Evolutionary conservation across 2,113 vertebrate species (phyloP), one percentile per base, ranked within the genome.

Genomic region (Oncorhynchus masou): DNA sequence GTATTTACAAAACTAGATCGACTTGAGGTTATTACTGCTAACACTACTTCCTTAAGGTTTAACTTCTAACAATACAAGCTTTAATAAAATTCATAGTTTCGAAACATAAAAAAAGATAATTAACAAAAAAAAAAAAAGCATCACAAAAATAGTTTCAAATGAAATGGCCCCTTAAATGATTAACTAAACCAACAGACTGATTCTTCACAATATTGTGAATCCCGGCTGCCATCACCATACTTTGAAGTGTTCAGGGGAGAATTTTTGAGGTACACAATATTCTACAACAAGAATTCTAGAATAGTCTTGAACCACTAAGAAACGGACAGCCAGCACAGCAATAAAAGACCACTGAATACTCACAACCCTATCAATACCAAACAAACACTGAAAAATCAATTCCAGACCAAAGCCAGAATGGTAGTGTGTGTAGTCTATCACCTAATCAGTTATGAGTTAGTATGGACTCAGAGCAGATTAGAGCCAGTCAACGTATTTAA

Each of bases 11-110:
- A 91, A 90, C 88, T 86, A 90, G 78, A 85, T 86, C 87, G 84
- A 90, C 89, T 90, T 91, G 85, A 88, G 84, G 88, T 91, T 91
- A 90, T 88, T 67, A 79, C 12, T 86, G 92, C 87, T 85, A 89
- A 78, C 29, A 39, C 90, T 93, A 93, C 89, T 90, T 91, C 80
- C 82, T 89, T 85, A 85, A 87, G 88, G 85, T 79, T 83, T 87
- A 86, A 91, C 90, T 87, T 69, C 83, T 91, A 92, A 89, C 88
- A 90, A 91, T 88, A 91, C 92, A 89, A 84, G 84, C 90, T 89
- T 84, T 86, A 72, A 88, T 90, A 89, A 88, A 86, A 83, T 88
- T 88, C 82, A 88, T 79, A 86, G 72, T 86, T 73, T 71, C n/a
- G 2, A 71, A 88, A 89, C 83, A 83, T n/a, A 71, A 62, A 89